These are phyloP conservation scores for Apeira syringaria DNA, from an alignment of 2,888 invertebrate species.

Conservation along the genomic window DNA sequence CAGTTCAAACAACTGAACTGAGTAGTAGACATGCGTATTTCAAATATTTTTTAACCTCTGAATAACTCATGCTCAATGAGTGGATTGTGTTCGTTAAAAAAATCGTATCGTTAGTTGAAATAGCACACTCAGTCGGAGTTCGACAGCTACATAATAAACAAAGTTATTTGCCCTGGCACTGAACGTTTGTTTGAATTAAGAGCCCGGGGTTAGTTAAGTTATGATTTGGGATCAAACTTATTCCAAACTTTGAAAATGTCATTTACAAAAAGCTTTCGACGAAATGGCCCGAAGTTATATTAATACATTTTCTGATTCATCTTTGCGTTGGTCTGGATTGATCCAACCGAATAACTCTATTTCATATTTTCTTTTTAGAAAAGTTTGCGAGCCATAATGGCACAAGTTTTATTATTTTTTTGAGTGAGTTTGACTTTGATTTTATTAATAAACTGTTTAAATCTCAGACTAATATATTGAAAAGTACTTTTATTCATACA, in stretches of 20 bases:
- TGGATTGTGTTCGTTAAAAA: too few relatives aligned
- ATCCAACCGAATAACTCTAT: constrained; percentile 9
- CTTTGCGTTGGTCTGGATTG: constrained; percentile 11
- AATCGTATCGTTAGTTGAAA: too few relatives aligned
- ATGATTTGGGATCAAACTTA: constrained; percentile 42
- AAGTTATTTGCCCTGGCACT: not conserved
- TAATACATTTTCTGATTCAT: constrained; percentile 30
- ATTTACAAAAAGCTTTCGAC: constrained; percentile 40
- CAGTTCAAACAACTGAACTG: too few relatives aligned
- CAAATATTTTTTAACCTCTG: too few relatives aligned
- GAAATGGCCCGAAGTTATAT: constrained; percentile 29
- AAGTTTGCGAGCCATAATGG: constrained; percentile 5
- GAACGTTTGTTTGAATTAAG: constrained; percentile 9
- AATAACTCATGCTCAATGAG: too few relatives aligned
- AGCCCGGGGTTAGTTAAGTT: constrained; percentile 31
- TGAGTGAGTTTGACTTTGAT: not conserved
- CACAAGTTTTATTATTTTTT: not conserved
- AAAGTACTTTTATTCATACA: constrained; percentile 13
- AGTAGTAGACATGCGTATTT: too few relatives aligned
- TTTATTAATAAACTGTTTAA: not conserved
- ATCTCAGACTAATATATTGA: constrained; percentile 1
- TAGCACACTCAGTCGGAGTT: not conserved
- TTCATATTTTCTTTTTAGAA: constrained; percentile 9
- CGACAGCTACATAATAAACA: not conserved
- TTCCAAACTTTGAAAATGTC: constrained; percentile 38